These are phyloP conservation scores for Vidua chalybeata DNA, from an alignment of 2,113 vertebrate genomes.

Conservation along the genomic window DNA sequence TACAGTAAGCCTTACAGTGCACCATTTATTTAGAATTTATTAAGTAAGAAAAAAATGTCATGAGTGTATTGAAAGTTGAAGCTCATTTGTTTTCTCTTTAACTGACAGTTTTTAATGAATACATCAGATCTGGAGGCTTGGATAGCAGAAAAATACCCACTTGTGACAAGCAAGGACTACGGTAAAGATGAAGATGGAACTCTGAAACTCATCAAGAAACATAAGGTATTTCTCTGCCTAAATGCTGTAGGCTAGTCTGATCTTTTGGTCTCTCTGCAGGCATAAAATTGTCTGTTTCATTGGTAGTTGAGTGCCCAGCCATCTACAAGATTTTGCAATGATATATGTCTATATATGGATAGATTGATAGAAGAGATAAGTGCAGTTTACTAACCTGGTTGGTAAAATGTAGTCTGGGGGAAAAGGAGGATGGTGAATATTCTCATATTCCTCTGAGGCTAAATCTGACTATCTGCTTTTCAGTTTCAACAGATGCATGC, in stretches of 20 bases:
- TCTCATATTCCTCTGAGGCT: neutral
- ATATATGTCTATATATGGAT: neutral
- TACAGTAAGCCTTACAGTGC: neutral
- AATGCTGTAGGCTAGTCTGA: neutral
- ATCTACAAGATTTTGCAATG: neutral
- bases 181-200: slow-evolving; percentile 81
- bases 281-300: neutral
- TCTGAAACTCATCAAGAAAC: slow-evolving; percentile 78
- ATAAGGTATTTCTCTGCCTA: slow-evolving; percentile 76
- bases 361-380: neutral
- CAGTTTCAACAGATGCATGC: neutral
- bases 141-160: slow-evolving; percentile 74
- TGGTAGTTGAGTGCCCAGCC: neutral
- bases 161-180: slow-evolving; percentile 79
- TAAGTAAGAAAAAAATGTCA: neutral
- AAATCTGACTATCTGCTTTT: neutral
- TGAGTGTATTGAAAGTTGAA: neutral
- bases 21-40: neutral
- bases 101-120: slow-evolving; percentile 80
- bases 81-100: neutral
- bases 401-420: neutral
- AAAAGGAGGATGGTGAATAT: neutral
- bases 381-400: neutral
- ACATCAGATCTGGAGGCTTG: slow-evolving; percentile 83
- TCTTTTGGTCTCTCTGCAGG: neutral